phyloP scores from a whole-genome alignment of 2,888 invertebrate genomes.

The Epiblema foenella region DNA sequence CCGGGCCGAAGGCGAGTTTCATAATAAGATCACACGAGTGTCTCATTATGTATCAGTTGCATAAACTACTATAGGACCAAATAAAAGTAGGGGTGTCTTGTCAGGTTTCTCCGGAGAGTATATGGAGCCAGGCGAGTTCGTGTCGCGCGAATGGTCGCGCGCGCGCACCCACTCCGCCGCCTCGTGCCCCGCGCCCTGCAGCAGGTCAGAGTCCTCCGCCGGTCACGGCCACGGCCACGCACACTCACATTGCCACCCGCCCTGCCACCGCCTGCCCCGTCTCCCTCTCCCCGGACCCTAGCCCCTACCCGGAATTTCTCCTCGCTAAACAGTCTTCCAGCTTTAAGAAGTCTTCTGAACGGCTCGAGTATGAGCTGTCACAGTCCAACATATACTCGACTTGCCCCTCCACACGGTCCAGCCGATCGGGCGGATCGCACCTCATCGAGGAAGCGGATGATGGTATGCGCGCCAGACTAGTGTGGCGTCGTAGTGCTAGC shows the following conservation, averaged over 20 bases:
- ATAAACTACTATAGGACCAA: too few relatives aligned
- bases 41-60: too few relatives aligned
- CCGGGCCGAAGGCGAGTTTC: too few relatives aligned
- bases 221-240: constrained; percentile 49
- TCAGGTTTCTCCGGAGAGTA: constrained; percentile 83
- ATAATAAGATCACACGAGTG: too few relatives aligned
- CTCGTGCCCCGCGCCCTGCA: constrained; percentile 71
- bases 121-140: constrained; percentile 79
- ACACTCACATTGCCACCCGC: constrained; percentile 73
- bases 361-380: constrained; percentile 85
- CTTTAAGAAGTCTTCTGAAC: constrained; percentile 76
- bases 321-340: constrained; percentile 76
- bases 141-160: constrained; percentile 73
- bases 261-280: constrained; percentile 59
- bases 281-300: constrained; percentile 68
- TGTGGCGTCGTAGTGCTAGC: constrained; percentile 92
- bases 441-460: constrained; percentile 59
- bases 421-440: constrained; percentile 71
- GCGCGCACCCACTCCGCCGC: constrained; percentile 82
- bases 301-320: constrained; percentile 79
- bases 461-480: constrained; percentile 69
- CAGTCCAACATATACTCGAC: constrained; percentile 85
- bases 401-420: constrained; percentile 72
- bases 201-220: constrained; percentile 53
- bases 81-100: not conserved